Evolutionary conservation across 2,888 invertebrate genomes (phyloP), one percentile per base, ranked within the genome.

Genomic region (Taphrorychus bicolor): DNA sequence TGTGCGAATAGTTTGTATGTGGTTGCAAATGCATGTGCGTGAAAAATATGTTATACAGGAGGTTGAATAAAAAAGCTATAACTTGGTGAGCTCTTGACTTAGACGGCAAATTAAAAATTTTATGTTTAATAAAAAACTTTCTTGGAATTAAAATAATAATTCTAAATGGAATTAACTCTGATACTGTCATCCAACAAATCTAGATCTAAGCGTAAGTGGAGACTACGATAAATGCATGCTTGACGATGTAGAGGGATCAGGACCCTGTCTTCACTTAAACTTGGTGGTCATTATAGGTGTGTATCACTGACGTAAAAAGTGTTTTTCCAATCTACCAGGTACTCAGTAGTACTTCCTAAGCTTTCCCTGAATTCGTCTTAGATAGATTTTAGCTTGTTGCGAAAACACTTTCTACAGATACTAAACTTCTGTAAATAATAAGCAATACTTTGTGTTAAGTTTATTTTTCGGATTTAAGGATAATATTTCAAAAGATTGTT

Each of bases 401-500:
- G 19, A 14, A 51, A 42, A 42, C 58, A 65, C 59, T 54, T 32
- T 59, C 42, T 65, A 54, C 21, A 53, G 22, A 24, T 41, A 18
- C 16, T 52, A 21, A 11, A 18, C 9, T 53, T 53, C n/a, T 59
- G 59, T 59, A 65, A 54, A 59, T 65, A 58, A 59, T 59, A 66
- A 61, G 57, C 49, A 60, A 51, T 60, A 53, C n/a, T 53, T 54
- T 21, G 14, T 63, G 21, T 57, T 49, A 22, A 58, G 40, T 32
- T 32, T 32, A 11, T 45, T 14, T 45, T 45, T 5, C 5, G 5
- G 14, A 45, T 45, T 11, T 45, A 54, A 18, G 22, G 45, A 56
- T 51, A 52, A 63, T 59, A 59, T 64, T 69, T 57, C 57, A 64
- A 63, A 69, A 69, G 64, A 64, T 67, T 69, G 69, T 69, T 69